Base-by-base conservation (phyloP, 1,140 invertebrate species). In the Drosophila equinoxialis region DNA sequence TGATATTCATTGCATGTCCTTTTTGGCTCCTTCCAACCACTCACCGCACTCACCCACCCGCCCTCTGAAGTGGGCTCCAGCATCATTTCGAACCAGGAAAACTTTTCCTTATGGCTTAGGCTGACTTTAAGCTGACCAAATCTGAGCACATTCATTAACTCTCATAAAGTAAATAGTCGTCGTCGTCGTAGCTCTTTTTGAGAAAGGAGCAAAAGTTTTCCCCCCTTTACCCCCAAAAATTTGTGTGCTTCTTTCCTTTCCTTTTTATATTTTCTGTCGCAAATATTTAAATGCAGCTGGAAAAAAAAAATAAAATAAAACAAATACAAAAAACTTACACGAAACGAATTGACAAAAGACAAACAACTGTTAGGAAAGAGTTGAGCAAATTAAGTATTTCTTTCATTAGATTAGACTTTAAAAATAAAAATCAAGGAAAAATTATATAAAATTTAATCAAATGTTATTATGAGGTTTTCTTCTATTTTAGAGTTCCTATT, bases 1-100 rank as follows among this genome's bases (percentile, higher is more conserved):
- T 81, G 70, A 81, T 81, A 81, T 81, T 81, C 79, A 81, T 77
- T 66, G 74, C 66, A 77, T 81, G 79, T 81, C 74, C 70, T 51
- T 51, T 23, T 51, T 6, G 8, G 45, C 45, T 51, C 45, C 37
- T 39, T 39, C 37, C 10, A 39, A 11, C 35, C 35, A 37, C 42
- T 48, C 13, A 54, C 3, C 13, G 8, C 13, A 10, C 11, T 48
- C 37, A 41, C 6, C 23, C 20, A 26, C 8, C 13, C 67, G 14
- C 13, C 42, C 37, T 59, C 65, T 59, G 7, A 0, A 10, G 3
- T 39, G 10, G 3, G 41, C 6, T 17, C 14, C 45, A 48, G 14
- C 14, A 39, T 39, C 37, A 39, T 39, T 39, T 39, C 37, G 4
- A 11, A 10, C 37, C 11, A 23, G 37, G 2, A 61, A 63, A 75